Conservation (phyloP, 1,140 invertebrate species). For the Drosophila santomea region DNA sequence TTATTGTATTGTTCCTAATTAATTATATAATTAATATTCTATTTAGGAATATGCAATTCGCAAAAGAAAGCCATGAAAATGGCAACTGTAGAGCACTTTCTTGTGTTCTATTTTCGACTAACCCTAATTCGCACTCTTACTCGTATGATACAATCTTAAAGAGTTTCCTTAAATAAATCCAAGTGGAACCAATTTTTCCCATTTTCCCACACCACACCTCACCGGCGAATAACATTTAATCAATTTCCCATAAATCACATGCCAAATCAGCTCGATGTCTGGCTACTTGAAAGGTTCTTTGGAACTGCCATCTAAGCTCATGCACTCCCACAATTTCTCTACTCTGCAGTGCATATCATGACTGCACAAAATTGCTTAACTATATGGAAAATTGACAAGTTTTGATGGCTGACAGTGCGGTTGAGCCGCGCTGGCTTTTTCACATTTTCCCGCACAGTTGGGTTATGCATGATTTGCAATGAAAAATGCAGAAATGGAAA, state of each 20-base stretch:
- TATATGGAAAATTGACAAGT: slow-evolving; percentile 82
- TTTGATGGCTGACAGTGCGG: slow-evolving; percentile 76
- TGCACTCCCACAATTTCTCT: slow-evolving; percentile 9
- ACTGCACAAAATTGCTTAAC: slow-evolving; percentile 73
- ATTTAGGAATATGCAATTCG: no score
- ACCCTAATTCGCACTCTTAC: not conserved
- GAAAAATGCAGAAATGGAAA: slow-evolving; percentile 61
- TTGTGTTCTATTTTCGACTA: not conserved
- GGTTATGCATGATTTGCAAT: slow-evolving; percentile 58
- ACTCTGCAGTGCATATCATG: slow-evolving; percentile 54
- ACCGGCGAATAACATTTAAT: slow-evolving; percentile 51
- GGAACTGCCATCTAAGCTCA: slow-evolving; percentile 13
- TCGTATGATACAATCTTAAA: not conserved
- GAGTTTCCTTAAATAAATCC: not conserved
- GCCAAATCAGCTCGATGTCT: slow-evolving; percentile 58
- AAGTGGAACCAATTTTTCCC: no score
- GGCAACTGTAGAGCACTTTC: no score
- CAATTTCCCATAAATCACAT: slow-evolving; percentile 75
- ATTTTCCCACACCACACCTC: not conserved
- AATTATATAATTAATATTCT: no score
- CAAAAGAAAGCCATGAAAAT: no score
- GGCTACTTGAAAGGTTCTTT: slow-evolving; percentile 31
- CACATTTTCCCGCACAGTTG: not conserved
- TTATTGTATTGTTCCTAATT: not conserved
- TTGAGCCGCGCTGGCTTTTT: slow-evolving; percentile 31